Conservation (phyloP, 1,140 invertebrate species). For the Ceratina japonica region DNA sequence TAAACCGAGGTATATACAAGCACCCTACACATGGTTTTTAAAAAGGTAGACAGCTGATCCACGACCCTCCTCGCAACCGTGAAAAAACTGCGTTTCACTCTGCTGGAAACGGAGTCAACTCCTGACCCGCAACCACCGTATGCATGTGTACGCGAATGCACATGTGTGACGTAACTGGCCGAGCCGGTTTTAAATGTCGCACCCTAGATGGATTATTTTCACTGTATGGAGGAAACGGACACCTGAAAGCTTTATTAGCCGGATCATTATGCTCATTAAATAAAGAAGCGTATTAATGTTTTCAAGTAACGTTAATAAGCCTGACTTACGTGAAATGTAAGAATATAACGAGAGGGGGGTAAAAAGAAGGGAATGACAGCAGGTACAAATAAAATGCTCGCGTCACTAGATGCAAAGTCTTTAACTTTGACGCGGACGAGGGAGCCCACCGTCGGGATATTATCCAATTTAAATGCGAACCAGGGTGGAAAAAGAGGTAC, state of each 20-base stretch:
- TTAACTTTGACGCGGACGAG: constrained; percentile 48
- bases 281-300: neutral
- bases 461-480: constrained; percentile 62
- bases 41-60: constrained; percentile 61
- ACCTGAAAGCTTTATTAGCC: constrained; percentile 5
- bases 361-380: neutral
- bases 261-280: neutral
- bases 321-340: constrained; percentile 22
- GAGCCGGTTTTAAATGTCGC: constrained; percentile 36
- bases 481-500: constrained; percentile 37
- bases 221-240: neutral
- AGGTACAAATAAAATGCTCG: constrained; percentile 48
- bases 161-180: constrained; percentile 18
- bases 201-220: neutral
- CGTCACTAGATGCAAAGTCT: constrained; percentile 54
- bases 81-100: constrained; percentile 42
- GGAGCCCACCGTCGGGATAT: constrained; percentile 47
- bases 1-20: constrained; percentile 33
- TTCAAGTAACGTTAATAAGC: constrained; percentile 12
- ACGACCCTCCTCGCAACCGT: constrained; percentile 52
- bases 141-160: neutral
- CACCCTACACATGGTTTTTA: constrained; percentile 51
- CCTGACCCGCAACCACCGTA: constrained; percentile 28
- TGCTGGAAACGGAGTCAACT: constrained; percentile 18
- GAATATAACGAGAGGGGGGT: no score